Percentiles rank a stretch among this genome's conserved stretches.
Conservation (phyloP, 2,797 vertebrate species). For the Notamacropus eugenii region DNA sequence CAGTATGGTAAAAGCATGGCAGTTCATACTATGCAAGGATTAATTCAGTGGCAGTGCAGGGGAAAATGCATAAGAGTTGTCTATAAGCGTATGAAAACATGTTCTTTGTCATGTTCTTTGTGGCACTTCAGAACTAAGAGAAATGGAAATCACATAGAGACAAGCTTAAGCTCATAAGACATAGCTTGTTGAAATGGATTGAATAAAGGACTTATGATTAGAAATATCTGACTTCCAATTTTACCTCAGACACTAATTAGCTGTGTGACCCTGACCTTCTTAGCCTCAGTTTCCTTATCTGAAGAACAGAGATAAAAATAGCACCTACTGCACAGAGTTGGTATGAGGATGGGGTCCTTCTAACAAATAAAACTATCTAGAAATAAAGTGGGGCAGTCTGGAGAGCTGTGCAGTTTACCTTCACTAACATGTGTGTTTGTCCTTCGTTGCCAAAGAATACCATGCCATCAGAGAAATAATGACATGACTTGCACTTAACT, state of each 20-base stretch:
- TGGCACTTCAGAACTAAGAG: not conserved
- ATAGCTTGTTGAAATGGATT: not conserved
- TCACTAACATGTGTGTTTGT: not conserved
- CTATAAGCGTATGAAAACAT: not conserved
- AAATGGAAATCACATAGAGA: not conserved
- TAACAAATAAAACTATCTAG: not conserved
- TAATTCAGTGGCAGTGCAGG: not conserved
- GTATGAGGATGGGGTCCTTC: not conserved
- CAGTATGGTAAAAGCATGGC: not conserved
- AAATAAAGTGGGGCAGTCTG: not conserved
- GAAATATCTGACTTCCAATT: not conserved
- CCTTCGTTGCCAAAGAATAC: too few relatives aligned
- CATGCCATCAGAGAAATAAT: too few relatives aligned
- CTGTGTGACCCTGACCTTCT: not conserved
- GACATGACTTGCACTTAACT: too few relatives aligned
- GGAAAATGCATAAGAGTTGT: not conserved
- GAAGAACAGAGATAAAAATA: not conserved
- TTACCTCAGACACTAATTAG: not conserved
- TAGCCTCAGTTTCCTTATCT: not conserved
- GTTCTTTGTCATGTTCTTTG: not conserved
- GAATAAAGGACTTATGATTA: not conserved
- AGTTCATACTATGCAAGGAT: not conserved
- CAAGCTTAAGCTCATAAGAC: not conserved
- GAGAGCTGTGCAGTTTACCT: not conserved
- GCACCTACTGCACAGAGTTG: not conserved